A percentile compares a stretch with the other conserved stretches of the same genome.
phyloP scores from a whole-genome alignment of 2,113 vertebrate species.

The Opisthocomus hoazin region DNA sequence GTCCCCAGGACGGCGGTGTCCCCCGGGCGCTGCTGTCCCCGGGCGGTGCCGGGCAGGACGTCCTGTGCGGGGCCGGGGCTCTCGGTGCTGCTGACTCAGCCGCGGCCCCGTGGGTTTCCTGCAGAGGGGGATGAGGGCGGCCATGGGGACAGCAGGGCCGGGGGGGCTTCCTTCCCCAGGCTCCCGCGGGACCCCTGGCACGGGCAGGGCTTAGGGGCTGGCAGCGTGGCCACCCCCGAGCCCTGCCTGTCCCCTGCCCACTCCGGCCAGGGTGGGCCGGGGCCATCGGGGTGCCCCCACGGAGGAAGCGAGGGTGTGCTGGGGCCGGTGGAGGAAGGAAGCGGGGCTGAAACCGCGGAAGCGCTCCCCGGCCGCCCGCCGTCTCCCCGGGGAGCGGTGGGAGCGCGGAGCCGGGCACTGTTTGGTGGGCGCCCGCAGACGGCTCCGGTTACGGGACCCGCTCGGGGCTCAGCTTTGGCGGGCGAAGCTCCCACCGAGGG shows the following conservation, averaged over 20 bases:
- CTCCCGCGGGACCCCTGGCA: rapidly evolving
- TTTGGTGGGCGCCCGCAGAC: not conserved
- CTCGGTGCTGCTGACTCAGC: slow-evolving; percentile 4
- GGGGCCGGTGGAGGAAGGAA: slow-evolving; percentile 16
- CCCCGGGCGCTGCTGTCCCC: not conserved
- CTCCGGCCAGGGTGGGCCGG: not conserved
- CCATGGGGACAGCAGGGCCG: not conserved
- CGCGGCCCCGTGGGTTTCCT: not conserved
- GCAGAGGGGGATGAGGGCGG: not conserved
- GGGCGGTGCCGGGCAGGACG: not conserved
- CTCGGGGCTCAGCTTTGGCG: not conserved
- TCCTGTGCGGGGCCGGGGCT: not conserved
- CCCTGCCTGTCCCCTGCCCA: not conserved
- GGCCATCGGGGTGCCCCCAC: not conserved
- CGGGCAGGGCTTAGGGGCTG: not conserved
- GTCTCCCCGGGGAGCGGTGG: not conserved
- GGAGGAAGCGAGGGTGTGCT: slow-evolving; percentile 19
- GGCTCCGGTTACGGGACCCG: not conserved
- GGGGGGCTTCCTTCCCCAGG: not conserved
- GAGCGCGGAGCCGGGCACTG: not conserved
- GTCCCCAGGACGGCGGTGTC: not conserved
- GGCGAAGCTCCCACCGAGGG: not conserved
- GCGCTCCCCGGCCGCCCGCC: not conserved
- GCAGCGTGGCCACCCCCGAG: not conserved
- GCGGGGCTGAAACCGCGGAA: slow-evolving; percentile 35